Percentiles rank a stretch among this genome's conserved stretches.
phyloP scores from a whole-genome alignment of 1,140 invertebrate species.

The Penaeus vannamei region DNA sequence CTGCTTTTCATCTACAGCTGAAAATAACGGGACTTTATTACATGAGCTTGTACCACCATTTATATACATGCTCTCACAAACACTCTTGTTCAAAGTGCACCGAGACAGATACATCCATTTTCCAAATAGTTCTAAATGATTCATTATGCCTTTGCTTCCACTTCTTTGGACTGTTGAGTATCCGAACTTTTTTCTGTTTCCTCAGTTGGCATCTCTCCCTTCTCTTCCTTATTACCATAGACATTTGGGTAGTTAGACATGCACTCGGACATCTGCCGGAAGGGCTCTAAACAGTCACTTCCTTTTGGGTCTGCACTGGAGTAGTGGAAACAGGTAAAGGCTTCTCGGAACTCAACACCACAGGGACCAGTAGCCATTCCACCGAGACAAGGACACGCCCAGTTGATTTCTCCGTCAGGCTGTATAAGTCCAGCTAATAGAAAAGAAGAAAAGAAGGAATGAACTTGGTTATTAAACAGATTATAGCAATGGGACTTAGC shows the following conservation, averaged over 20 bases:
- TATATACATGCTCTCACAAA: not conserved
- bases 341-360: conserved; percentile 91
- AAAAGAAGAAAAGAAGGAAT: conserved; percentile 30
- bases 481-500: not conserved
- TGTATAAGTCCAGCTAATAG: conserved; percentile 83
- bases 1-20: no score
- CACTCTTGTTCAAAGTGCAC: not conserved
- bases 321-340: conserved; percentile 96
- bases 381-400: conserved; percentile 96
- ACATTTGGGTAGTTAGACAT: conserved; percentile 90
- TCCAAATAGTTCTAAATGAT: not conserved
- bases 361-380: conserved; percentile 97
- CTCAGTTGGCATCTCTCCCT: conserved; percentile 62
- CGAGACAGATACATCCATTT: not conserved
- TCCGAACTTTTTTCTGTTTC: conserved; percentile 2
- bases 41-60: no score
- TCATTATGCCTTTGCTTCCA: conserved; percentile 41
- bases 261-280: conserved; percentile 93
- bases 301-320: conserved; percentile 82
- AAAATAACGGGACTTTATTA: no score
- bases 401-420: conserved; percentile 93
- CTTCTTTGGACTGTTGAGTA: conserved; percentile 11
- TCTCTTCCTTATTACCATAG: conserved; percentile 79
- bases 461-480: not conserved
- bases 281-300: conserved; percentile 91